Evolutionary conservation across 2,888 invertebrate genomes (phyloP).

Genomic region (Mimachlamys varia): DNA sequence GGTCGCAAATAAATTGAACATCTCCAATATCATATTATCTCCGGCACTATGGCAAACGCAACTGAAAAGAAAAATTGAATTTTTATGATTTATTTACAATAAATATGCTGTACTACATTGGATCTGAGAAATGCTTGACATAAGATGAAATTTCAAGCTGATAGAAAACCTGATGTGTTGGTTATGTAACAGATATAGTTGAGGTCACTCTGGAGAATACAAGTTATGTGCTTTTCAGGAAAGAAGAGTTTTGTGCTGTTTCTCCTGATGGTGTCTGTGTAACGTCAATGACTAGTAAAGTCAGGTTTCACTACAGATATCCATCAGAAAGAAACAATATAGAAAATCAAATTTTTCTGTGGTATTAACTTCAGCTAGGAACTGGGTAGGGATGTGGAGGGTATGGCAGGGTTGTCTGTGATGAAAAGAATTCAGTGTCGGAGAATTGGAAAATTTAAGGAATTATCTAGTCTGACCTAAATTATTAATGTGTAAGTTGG

Average conservation of each 20-base stretch:
- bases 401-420: not conserved
- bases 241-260: not conserved
- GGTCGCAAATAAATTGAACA: slow-evolving; percentile 34
- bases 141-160: slow-evolving; percentile 22
- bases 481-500: not conserved
- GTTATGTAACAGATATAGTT: slow-evolving; percentile 26
- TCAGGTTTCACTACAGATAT: slow-evolving; percentile 19
- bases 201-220: not conserved
- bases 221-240: slow-evolving; percentile 34
- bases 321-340: not conserved
- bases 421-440: no score
- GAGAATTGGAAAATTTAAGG: no score
- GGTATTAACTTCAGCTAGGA: not conserved
- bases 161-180: slow-evolving; percentile 17
- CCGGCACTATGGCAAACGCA: not conserved
- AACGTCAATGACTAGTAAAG: not conserved
- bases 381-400: not conserved
- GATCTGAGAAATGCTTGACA: not conserved
- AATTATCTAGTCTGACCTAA: no score
- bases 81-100: slow-evolving; percentile 30
- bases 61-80: slow-evolving; percentile 34
- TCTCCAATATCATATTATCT: slow-evolving; percentile 31
- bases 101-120: not conserved
- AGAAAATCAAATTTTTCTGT: not conserved
- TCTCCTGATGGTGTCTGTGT: not conserved